phyloP scores from a whole-genome alignment of 2,113 vertebrate species.

The Brachionichthys hirsutus region DNA sequence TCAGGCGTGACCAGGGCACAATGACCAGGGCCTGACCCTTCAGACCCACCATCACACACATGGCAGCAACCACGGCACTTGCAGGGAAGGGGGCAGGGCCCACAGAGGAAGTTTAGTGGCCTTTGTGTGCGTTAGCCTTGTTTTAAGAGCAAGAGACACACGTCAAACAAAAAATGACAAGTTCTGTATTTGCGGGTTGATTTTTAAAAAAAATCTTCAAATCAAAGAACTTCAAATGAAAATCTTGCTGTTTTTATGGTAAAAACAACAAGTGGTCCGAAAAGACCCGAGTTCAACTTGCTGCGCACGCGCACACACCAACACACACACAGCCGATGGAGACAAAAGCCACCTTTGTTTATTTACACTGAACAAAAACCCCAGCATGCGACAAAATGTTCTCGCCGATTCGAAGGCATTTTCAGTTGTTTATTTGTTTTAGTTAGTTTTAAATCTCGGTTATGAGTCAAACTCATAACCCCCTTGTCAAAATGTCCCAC shows the following conservation, averaged over 20 bases:
- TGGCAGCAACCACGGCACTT: constrained; percentile 62
- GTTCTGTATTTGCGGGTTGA: not conserved
- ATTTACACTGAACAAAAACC: too few relatives aligned
- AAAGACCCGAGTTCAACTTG: constrained; percentile 31
- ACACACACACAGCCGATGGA: constrained; percentile 44
- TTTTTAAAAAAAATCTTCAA: not conserved
- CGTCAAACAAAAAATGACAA: not conserved
- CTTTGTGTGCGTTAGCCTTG: not conserved
- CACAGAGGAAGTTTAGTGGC: constrained; percentile 55
- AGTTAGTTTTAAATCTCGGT: too few relatives aligned
- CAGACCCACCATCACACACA: constrained; percentile 66
- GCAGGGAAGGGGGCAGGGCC: constrained; percentile 38
- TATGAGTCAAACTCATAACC: too few relatives aligned
- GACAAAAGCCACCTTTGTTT: too few relatives aligned
- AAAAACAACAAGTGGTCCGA: constrained; percentile 24
- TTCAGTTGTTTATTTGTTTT: too few relatives aligned
- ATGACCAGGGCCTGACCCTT: constrained; percentile 75
- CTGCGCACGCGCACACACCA: constrained; percentile 36
- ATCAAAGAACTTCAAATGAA: not conserved
- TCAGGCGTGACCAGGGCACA: constrained; percentile 77
- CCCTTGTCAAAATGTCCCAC: too few relatives aligned
- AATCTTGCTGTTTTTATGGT: constrained; percentile 4
- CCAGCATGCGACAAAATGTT: too few relatives aligned
- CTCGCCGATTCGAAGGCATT: too few relatives aligned
- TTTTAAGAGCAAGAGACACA: not conserved